Evolutionary conservation across 2,888 invertebrate genomes (phyloP).

Genomic region (Liodrosophila aerea): DNA sequence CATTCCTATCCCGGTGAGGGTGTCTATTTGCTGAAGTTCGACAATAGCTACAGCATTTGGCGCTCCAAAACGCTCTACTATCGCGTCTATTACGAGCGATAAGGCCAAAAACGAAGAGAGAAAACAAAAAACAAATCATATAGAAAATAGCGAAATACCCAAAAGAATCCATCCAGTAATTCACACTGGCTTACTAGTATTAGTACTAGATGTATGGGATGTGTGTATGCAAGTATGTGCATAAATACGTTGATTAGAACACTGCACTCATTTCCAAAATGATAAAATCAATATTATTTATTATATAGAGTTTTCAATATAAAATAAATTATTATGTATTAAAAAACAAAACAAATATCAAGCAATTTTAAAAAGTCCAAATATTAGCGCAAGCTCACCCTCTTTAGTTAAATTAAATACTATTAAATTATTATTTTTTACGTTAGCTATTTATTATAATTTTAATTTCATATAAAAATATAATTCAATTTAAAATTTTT

Average conservation of each 20-base stretch:
- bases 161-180: background rate
- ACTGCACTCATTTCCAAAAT: slow-evolving; percentile 41
- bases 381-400: too few species aligned
- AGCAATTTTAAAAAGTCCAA: background rate
- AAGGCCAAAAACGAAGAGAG: slow-evolving; percentile 28
- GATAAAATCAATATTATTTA: slow-evolving; percentile 64
- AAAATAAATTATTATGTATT: slow-evolving; percentile 34
- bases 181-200: slow-evolving; percentile 1
- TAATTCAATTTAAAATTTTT: too few species aligned
- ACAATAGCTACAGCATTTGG: slow-evolving; percentile 99
- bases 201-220: background rate
- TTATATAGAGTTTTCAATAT: slow-evolving; percentile 68
- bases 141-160: slow-evolving; percentile 7
- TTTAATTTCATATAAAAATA: too few species aligned
- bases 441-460: too few species aligned
- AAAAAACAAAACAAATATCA: too few species aligned
- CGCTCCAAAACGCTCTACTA: slow-evolving; percentile 99
- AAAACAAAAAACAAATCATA: background rate
- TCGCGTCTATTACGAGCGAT: slow-evolving; percentile 97
- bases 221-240: slow-evolving; percentile 3
- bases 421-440: too few species aligned
- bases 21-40: slow-evolving; percentile 98
- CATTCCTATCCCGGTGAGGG: slow-evolving; percentile 98
- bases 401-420: too few species aligned
- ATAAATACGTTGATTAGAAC: slow-evolving; percentile 15